These are phyloP conservation scores for Pachyuromys duprasi DNA, from an alignment of 2,797 vertebrate species.

Conservation along the genomic window DNA sequence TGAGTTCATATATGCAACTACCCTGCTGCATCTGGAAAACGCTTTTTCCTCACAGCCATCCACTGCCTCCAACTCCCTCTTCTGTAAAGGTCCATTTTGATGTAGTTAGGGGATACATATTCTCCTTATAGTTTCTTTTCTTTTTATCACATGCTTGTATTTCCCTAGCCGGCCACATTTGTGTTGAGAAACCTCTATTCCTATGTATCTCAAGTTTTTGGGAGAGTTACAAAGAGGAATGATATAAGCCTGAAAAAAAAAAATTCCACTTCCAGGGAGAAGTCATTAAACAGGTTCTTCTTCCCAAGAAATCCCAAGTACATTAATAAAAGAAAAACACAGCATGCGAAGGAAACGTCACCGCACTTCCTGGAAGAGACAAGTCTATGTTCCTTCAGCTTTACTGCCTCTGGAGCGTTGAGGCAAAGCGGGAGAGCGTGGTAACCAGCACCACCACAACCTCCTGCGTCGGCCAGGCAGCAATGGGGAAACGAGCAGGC, in stretches of 20 bases:
- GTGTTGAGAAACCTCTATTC: constrained; percentile 35
- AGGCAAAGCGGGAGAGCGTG: background rate
- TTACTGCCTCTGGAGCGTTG: background rate
- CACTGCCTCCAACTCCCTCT: background rate
- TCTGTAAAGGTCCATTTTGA: background rate
- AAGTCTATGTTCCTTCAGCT: background rate
- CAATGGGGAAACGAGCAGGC: background rate
- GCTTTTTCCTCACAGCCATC: background rate
- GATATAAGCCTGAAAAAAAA: background rate
- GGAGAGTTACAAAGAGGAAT: background rate
- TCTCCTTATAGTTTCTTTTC: background rate
- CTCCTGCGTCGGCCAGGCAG: background rate
- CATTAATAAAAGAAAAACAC: constrained; percentile 49
- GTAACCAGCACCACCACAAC: background rate
- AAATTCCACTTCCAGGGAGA: constrained; percentile 6
- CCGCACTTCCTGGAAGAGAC: constrained; percentile 14
- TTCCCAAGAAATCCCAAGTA: constrained; percentile 44
- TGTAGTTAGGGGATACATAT: background rate
- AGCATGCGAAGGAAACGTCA: constrained; percentile 20
- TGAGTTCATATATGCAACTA: background rate
- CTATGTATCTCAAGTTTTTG: background rate
- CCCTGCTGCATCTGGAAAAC: background rate
- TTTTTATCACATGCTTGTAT: background rate
- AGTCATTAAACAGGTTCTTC: constrained; percentile 41
- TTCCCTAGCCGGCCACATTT: background rate